These are phyloP conservation scores for Pseudococcus viburni DNA, from an alignment of 2,888 invertebrate species.

Conservation along the genomic window DNA sequence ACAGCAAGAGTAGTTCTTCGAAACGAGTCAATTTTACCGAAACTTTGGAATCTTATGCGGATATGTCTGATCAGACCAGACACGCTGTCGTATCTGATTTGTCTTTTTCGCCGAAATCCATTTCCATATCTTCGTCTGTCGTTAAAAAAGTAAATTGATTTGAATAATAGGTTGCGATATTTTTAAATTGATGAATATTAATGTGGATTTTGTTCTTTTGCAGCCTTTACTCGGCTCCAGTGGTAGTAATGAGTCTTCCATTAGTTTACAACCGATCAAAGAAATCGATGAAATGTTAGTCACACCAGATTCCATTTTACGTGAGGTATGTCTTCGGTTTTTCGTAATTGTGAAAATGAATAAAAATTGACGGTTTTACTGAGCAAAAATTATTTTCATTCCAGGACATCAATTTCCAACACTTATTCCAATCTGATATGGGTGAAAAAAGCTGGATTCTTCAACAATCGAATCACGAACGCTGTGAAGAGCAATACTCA, in stretches of 20 bases:
- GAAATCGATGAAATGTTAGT: conserved; percentile 24
- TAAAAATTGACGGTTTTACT: background rate
- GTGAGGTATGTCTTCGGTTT: background rate
- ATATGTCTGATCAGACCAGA: conserved; percentile 56
- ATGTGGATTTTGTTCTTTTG: background rate
- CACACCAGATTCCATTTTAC: background rate
- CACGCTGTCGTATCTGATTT: conserved; percentile 36
- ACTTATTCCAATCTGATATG: background rate
- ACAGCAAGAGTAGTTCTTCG: background rate
- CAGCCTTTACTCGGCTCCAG: conserved; percentile 37
- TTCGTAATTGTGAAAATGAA: background rate
- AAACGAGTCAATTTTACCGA: conserved; percentile 55
- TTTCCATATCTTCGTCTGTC: conserved; percentile 8
- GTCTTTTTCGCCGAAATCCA: conserved; percentile 32
- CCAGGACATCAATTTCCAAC: background rate
- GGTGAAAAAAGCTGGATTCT: background rate
- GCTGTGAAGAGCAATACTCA: conserved; percentile 33
- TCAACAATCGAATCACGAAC: background rate
- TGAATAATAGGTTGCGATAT: background rate
- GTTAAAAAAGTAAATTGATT: conserved; percentile 1
- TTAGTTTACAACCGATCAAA: conserved; percentile 28
- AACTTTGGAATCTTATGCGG: conserved; percentile 43
- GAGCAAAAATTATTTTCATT: background rate
- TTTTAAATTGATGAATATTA: background rate
- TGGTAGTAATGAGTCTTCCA: background rate